Conservation (phyloP, 2,797 vertebrate species). For the Eremophila alpestris region DNA sequence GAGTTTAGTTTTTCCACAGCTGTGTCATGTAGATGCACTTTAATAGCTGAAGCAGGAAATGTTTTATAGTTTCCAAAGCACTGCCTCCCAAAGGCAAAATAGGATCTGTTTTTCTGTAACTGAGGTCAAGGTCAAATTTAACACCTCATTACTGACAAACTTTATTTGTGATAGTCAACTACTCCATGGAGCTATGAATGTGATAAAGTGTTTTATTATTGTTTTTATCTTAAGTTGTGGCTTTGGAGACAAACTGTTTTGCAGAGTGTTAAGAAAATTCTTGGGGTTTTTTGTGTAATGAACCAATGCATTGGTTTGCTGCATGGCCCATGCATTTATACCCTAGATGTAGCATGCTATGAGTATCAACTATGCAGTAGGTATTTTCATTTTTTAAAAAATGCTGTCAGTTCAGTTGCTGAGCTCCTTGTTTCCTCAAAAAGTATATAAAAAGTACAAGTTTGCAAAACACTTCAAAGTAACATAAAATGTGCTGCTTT, state of each 20-base stretch:
- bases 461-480: not conserved
- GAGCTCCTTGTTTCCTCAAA: not conserved
- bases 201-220: not conserved
- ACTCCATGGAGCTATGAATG: not conserved
- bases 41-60: not conserved
- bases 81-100: not conserved
- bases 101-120: not conserved
- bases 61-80: not conserved
- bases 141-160: not conserved
- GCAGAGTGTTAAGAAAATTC: not conserved
- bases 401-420: not conserved
- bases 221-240: not conserved
- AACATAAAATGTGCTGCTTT: not conserved
- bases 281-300: not conserved
- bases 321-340: not conserved
- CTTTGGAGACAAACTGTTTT: not conserved
- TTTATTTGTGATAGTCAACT: not conserved
- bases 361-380: not conserved
- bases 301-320: not conserved
- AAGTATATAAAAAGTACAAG: not conserved
- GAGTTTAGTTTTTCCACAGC: not conserved
- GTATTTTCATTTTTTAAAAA: not conserved
- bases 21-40: not conserved
- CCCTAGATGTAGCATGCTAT: not conserved
- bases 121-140: not conserved